Base-by-base conservation (phyloP, 2,113 vertebrate species). In the Morphnarchus princeps region DNA sequence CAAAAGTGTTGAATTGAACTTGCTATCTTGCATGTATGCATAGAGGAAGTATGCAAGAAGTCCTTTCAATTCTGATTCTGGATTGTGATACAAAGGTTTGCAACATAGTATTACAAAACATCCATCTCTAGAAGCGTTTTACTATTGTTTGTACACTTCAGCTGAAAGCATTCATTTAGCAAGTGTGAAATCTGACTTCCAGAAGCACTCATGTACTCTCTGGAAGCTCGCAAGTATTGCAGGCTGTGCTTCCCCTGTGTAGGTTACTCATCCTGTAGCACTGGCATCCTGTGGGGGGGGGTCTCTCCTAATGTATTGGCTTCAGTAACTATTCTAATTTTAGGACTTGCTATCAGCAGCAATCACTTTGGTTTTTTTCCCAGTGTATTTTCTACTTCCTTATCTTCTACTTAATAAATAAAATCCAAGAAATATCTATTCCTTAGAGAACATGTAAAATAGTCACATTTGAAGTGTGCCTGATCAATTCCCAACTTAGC, bases 191-290 rank as follows among this genome's bases (percentile, higher is more conserved):
- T 65, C 22, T 15, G 45, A 98, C 98, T 98, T 98, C 98, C 98
- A 98, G 98, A 49, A 99, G 97, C 73, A 98, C 98, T 95, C 97
- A 8, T 0, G 87, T 98, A 77, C 98, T 96, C 45, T 98, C 95
- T 0, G 90, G 47, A 43, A 98, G 89, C 19, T 96, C 91, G 1
- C 84, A 94, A 87, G 96, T 98, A 13, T 98, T 70, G 13, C 86
- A 96, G 61, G 98, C 49, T 80, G 25, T 16, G 81, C 98, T 98
- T 85, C 98, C 95, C 94, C 91, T 70, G 79, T 34, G 98, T 97
- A 3, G 98, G 98, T 18, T 57, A 31, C 67, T 98, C 96, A 63
- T 98, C 98, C 0, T 99, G 98, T 47, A 99, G 95, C 83, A 98
- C 98, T 54, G 98, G 97, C 57, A 99, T 96, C 24, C 96, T 98